Base-by-base conservation (phyloP, 2,888 invertebrate species). In the Agrochola circellaris region DNA sequence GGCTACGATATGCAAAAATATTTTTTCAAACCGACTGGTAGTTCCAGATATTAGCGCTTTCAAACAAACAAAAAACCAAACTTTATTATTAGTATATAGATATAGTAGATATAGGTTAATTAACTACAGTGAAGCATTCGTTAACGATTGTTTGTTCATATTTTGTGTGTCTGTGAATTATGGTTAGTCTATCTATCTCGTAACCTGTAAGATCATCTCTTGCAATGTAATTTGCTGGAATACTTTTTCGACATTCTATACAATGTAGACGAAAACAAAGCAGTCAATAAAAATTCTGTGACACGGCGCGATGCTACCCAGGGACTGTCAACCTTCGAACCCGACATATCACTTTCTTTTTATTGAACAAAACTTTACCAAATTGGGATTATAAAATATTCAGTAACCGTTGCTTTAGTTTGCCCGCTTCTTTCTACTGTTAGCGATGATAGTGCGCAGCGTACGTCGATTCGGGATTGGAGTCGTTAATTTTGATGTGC, bases 341-440 rank as follows among this genome's bases (percentile, higher is more conserved):
- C 76, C 68, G 72, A 75, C 77, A 61, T 73, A 66, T 82, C 67
- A 82, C 75, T 85, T 85, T 74, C 26, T 67, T 81, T 82, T 82
- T 82, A 82, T 82, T 85, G 68, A 72, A 60, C 62, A 34, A 17
- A 84, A 56, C 42, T 85, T 65, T 68, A 45, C 42, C 17, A 56
- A 73, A 69, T 84, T 45, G 61, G 42, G 56, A 66, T 64, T 83
- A 62, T 83, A 51, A 82, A 86, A 82, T 73, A 76, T 86, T 83
- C 48, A 76, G 65, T 66, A 66, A 73, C 64, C 82, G 69, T 54
- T 76, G 82, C 69, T 15, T 61, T 65, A 66, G 54, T 76, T 86
- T 45, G 13, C 48, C 30, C 51, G 42, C 72, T 72, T 51, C 51
- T 26, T 76, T 76, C 34, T 58, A 75, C 69, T 81, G 77, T 69